Base-by-base conservation (phyloP, 2,113 vertebrate genomes). In the Lathamus discolor region DNA sequence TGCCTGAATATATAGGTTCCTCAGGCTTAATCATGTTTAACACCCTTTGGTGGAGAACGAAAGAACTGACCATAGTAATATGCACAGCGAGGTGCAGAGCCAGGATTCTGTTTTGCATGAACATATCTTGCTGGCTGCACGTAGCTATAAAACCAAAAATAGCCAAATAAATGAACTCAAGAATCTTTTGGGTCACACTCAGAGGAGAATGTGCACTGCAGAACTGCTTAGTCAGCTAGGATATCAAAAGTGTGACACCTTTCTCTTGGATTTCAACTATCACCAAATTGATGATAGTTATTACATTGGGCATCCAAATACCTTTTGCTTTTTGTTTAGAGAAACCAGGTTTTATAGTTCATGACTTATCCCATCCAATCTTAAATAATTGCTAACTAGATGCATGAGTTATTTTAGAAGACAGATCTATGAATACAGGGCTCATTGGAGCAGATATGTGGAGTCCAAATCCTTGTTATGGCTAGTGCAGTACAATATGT, bases 151-250 rank as follows among this genome's bases (percentile, higher is more conserved):
- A 48, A 29, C 25, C 59, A 57, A 39, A 39, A 39, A 1, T 16
- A 12, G 4, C 6, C 7, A 57, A 64, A 24, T 3, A 73, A 41
- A 69, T 0, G 0, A 69, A 16, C 10, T 3, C 10, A 17, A 55
- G 49, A n/a, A 25, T 31, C 4, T 55, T 35, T 44, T 67, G 27
- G 17, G 4, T 37, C 17, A 54, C 37, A n/a, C 13, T 72, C 31
- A 48, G 2, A 70, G 7, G 14, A 7, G 8, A 82, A 28, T 18
- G n/a, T 12, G 7, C 2, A 19, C 29, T 13, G 13, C 55, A 75
- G 22, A 82, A 51, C 46, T 52, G 4, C n/a, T 54, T 27, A 70
- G 10, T 4, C 18, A 59, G 2, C 8, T 46, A 27, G 9, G 7
- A 8, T 69, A 61, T 35, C 6, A 23, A 25, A 49, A 5, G 0